A percentile compares a stretch with the other conserved stretches of the same genome.
phyloP scores from a whole-genome alignment of 2,797 vertebrate species.

The Hyperoplus immaculatus region DNA sequence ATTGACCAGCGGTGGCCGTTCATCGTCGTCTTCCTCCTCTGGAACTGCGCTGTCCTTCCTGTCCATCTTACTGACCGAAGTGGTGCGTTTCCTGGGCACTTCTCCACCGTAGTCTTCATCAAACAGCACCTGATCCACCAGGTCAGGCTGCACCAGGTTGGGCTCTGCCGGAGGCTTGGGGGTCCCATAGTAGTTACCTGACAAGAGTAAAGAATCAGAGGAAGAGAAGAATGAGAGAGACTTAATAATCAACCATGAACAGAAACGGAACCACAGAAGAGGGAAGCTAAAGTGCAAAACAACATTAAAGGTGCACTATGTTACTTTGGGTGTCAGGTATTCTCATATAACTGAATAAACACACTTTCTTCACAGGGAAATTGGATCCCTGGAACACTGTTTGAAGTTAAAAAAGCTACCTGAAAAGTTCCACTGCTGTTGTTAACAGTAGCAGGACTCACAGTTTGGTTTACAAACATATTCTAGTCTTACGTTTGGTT shows the following conservation, averaged over 20 bases:
- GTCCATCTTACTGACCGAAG: conserved; percentile 98
- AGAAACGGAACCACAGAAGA: not conserved
- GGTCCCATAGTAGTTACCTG: conserved; percentile 98
- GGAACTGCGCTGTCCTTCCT: conserved; percentile 94
- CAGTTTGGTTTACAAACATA: no score
- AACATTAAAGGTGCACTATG: not conserved
- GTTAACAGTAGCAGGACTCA: no score
- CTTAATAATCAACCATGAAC: no score
- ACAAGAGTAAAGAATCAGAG: conserved; percentile 1
- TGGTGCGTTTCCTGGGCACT: conserved; percentile 95
- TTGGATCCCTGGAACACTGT: no score
- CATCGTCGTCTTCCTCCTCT: conserved; percentile 97
- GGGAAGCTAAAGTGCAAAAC: not conserved
- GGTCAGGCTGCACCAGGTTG: conserved; percentile 95
- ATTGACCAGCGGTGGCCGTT: conserved; percentile 87
- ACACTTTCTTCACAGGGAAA: no score
- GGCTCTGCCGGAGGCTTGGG: conserved; percentile 97
- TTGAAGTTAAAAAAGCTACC: no score
- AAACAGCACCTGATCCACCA: conserved; percentile 97
- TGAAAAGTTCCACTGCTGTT: no score
- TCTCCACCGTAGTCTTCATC: conserved; percentile 95
- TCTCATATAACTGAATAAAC: no score
- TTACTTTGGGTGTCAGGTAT: no score
- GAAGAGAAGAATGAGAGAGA: not conserved
- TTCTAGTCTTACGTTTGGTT: no score